phyloP scores from a whole-genome alignment of 2,888 invertebrate species.

The Punctoribates punctum region DNA sequence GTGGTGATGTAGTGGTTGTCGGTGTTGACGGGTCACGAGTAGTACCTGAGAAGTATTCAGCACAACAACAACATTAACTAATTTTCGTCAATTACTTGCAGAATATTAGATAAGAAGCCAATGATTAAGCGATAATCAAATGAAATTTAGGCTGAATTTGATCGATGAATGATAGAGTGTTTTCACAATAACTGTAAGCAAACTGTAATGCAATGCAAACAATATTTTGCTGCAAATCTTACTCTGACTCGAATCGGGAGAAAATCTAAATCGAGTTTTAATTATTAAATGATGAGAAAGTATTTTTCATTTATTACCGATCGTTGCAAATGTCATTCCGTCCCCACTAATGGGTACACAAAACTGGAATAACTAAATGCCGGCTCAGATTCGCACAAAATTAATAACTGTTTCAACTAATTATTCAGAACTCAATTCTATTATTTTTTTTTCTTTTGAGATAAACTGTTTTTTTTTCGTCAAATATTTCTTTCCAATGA shows the following conservation, averaged over 20 bases:
- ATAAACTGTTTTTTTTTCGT: no score
- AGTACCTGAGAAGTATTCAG: conserved; percentile 1
- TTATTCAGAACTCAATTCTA: no score
- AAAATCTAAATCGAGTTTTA: conserved; percentile 23
- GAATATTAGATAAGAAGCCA: conserved; percentile 13
- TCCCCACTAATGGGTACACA: conserved; percentile 26
- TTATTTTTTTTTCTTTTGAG: not conserved
- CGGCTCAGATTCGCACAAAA: not conserved
- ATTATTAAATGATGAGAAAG: conserved; percentile 36
- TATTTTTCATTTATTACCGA: conserved; percentile 8
- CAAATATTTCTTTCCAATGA: no score
- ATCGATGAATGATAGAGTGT: conserved; percentile 17
- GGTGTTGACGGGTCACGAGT: conserved; percentile 32
- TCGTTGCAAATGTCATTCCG: not conserved
- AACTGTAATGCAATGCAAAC: conserved; percentile 20
- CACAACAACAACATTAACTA: conserved; percentile 17
- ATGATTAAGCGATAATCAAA: conserved; percentile 39
- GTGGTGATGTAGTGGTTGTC: conserved; percentile 31
- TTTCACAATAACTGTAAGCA: conserved; percentile 18
- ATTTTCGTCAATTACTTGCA: conserved; percentile 28
- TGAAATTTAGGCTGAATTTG: conserved; percentile 26
- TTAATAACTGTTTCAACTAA: not conserved
- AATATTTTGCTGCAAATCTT: not conserved
- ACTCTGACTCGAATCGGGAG: not conserved
- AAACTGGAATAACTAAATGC: conserved; percentile 27